These are phyloP conservation scores for Catocala fraxini DNA, from an alignment of 2,888 invertebrate species.

Conservation along the genomic window DNA sequence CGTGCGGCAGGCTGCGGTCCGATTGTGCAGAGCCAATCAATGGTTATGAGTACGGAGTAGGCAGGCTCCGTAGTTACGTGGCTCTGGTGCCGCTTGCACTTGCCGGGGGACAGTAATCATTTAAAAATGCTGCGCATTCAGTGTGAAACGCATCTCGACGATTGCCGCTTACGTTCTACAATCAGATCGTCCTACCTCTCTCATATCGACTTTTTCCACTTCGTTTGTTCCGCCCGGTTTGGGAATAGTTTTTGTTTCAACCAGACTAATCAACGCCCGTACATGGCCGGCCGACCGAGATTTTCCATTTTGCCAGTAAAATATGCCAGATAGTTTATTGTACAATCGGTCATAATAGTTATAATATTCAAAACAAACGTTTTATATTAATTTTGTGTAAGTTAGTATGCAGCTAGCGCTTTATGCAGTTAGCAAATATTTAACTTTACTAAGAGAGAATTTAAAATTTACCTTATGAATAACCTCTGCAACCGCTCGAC, in stretches of 20 bases:
- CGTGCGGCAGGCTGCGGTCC: conserved; percentile 70
- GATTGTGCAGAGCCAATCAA: conserved; percentile 78
- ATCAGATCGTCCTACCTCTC: conserved; percentile 75
- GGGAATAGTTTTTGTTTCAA: conserved; percentile 85
- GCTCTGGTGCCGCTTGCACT: conserved; percentile 21
- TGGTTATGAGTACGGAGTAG: conserved; percentile 68
- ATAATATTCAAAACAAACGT: conserved; percentile 38
- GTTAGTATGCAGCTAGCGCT: conserved; percentile 24
- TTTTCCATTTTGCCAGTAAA: conserved; percentile 67
- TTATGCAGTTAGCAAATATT: conserved; percentile 31
- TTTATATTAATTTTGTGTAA: conserved; percentile 24
- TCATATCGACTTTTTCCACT: conserved; percentile 86
- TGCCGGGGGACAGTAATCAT: conserved; percentile 68
- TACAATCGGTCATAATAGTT: conserved; percentile 51
- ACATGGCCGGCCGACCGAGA: conserved; percentile 68
- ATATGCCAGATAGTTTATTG: conserved; percentile 57
- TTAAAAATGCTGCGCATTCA: conserved; percentile 78
- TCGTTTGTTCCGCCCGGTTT: conserved; percentile 80
- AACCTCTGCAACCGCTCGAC: conserved; percentile 26
- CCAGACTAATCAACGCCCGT: conserved; percentile 83
- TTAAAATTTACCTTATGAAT: conserved; percentile 30
- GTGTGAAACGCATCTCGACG: conserved; percentile 80
- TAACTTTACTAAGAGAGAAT: conserved; percentile 16
- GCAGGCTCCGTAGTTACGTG: conserved; percentile 42
- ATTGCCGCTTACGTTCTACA: conserved; percentile 81